Conservation (phyloP, 2,113 vertebrate genomes). For the Haliaeetus leucogaster region DNA sequence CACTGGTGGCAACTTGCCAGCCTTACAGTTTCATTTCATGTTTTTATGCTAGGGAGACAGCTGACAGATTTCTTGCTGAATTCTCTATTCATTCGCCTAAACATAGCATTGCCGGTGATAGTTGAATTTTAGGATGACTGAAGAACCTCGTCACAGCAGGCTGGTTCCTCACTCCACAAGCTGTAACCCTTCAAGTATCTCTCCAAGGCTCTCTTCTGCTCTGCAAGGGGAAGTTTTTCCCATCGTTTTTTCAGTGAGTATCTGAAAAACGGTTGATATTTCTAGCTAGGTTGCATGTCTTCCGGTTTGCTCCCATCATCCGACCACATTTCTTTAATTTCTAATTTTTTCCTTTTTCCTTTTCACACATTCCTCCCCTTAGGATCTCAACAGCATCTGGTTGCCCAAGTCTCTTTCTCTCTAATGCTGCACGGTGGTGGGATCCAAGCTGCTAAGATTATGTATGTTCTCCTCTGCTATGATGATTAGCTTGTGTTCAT, state of each 20-base stretch:
- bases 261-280: background rate
- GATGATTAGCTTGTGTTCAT: background rate
- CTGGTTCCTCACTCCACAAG: background rate
- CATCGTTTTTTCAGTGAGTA: background rate
- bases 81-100: background rate
- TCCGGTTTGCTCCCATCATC: background rate
- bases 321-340: background rate
- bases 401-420: background rate
- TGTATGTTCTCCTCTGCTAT: accelerated
- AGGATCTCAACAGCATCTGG: background rate
- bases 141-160: background rate
- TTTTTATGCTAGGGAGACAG: conserved; percentile 5
- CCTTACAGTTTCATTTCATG: background rate
- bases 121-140: background rate
- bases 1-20: background rate
- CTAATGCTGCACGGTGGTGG: background rate
- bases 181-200: background rate
- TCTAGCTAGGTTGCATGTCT: background rate
- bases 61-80: conserved; percentile 30
- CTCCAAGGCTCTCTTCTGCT: background rate
- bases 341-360: background rate
- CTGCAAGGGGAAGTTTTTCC: background rate
- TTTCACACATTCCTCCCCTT: background rate
- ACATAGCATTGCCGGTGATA: background rate
- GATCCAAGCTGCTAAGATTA: background rate